These are phyloP conservation scores for Euclidia mi DNA, from an alignment of 2,888 invertebrate genomes.

Conservation along the genomic window DNA sequence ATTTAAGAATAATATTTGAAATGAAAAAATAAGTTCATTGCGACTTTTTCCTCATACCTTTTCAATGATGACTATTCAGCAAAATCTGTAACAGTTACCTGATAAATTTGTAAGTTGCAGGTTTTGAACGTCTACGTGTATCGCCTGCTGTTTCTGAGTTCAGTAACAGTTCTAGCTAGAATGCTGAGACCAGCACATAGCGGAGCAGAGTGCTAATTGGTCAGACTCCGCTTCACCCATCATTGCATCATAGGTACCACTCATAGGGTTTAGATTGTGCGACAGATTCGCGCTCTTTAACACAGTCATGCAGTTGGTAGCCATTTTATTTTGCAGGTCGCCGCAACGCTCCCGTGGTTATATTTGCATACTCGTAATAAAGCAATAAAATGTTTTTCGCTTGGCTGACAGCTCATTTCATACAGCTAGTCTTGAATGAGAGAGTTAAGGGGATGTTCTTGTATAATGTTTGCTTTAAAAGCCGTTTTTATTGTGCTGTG, in stretches of 20 bases:
- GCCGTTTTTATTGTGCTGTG: constrained; percentile 2
- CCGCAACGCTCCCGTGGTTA: constrained; percentile 62
- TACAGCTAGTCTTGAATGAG: constrained; percentile 46
- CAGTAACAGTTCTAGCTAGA: no score
- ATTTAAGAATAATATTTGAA: no score
- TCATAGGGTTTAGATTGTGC: constrained; percentile 67
- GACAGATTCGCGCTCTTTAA: constrained; percentile 74
- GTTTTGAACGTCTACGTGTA: no score
- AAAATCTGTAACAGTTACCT: no score
- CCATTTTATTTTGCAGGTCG: constrained; percentile 71
- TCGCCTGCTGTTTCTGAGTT: no score
- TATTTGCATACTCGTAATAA: constrained; percentile 76
- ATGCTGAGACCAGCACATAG: no score
- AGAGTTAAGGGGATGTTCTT: constrained; percentile 30
- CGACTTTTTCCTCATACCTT: no score
- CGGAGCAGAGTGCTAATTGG: no score
- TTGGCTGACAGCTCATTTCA: constrained; percentile 57
- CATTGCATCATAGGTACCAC: constrained; percentile 1
- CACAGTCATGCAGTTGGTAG: constrained; percentile 64
- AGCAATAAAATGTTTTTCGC: constrained; percentile 69
- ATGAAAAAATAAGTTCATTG: no score
- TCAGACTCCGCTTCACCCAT: background rate
- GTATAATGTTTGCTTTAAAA: constrained; percentile 26
- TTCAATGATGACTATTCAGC: no score
- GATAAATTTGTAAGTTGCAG: no score